Base-by-base conservation (phyloP, 2,888 invertebrate genomes). In the Caenorhabditis uteleia region DNA sequence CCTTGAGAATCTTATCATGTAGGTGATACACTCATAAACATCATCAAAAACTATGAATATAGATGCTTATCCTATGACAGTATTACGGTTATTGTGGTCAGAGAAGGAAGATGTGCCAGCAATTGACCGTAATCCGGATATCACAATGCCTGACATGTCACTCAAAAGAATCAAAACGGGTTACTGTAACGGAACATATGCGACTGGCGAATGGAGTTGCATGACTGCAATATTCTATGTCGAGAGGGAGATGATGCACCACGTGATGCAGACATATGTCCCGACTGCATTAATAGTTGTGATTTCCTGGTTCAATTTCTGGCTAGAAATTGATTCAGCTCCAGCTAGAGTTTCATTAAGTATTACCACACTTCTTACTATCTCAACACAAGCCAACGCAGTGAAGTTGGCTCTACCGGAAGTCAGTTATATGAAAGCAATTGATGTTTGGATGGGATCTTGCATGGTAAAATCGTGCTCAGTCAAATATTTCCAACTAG, bases 231-330 rank as follows among this genome's bases (percentile, higher is more conserved):
- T 85, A 53, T 87, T 87, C 75, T 84, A 85, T 68, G 83, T 87
- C 64, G 84, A 85, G 46, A 83, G 87, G 5, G 85, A 86, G 38
- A 85, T 86, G 45, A 87, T 87, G 58, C 87, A 86, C 75, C 87
- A 87, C 74, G 79, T 88, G 66, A 86, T 87, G 29, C 87, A 87
- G 78, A 87, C 87, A 58, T 88, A 88, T 79, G 81, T 88, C 33
- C 88, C 88, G 1, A 87, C 87, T 10, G 86, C 87, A 27, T 79
- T 88, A 42, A 87, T 88, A 62, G 87, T 88, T 26, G 86, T 87
- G 57, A 87, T 88, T 49, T 87, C 87, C 3, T 87, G 87, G 79
- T 82, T 82, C 67, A 78, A 78, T 57, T 82, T 82, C 60, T 82
- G 82, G 82, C 59, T 82, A 21, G 82, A 82, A 62, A 78, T 82